Conservation (phyloP, 2,113 vertebrate genomes). For the Nothocercus julius region DNA sequence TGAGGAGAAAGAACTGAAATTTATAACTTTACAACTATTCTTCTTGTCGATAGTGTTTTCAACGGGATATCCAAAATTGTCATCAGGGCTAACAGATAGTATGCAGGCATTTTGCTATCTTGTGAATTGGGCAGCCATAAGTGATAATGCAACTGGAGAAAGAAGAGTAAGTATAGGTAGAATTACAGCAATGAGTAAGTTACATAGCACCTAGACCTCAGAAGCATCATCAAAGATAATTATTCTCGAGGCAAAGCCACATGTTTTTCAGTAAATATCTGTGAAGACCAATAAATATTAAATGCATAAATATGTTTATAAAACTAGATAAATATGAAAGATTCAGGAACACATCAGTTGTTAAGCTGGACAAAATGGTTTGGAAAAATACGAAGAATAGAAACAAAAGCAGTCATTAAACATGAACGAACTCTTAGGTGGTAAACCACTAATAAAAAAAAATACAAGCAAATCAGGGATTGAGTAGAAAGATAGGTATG, state of each 20-base stretch:
- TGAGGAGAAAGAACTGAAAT: background rate
- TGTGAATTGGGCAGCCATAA: background rate
- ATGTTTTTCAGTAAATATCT: background rate
- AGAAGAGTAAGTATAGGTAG: background rate
- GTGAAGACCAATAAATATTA: background rate
- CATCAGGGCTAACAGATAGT: background rate
- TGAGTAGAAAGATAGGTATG: background rate
- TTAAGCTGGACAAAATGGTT: background rate
- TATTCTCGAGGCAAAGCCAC: background rate
- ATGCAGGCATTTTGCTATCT: background rate
- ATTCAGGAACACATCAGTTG: background rate
- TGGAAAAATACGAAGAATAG: background rate
- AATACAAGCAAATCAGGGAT: background rate
- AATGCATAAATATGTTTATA: background rate
- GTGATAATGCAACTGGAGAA: background rate
- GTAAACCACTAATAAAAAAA: background rate
- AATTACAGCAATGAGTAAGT: background rate
- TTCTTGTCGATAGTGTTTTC: background rate
- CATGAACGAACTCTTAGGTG: background rate
- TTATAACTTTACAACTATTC: background rate
- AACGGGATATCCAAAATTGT: background rate
- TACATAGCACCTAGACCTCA: background rate
- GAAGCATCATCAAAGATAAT: background rate
- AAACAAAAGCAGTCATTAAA: background rate
- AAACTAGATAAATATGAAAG: background rate